Base-by-base conservation (phyloP, 2,888 invertebrate genomes). In the Melieria omissa region DNA sequence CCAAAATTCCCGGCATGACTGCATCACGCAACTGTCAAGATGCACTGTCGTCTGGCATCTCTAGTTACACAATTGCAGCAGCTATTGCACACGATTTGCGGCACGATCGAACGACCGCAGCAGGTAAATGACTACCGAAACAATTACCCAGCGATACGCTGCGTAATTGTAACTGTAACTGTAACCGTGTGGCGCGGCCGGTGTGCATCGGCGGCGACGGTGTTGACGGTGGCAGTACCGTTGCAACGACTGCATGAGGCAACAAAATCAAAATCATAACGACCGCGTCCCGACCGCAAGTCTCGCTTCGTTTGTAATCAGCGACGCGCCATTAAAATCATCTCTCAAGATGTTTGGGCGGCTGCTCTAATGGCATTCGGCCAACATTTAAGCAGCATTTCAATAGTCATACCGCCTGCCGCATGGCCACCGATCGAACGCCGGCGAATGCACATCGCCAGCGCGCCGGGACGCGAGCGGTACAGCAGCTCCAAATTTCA, bases 271-370 rank as follows among this genome's bases (percentile, higher is more conserved):
- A 10, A 16, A 61, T 29, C 60, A 57, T 42, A 61, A 58, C 41
- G 29, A 29, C 29, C 29, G 29, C 29, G 29, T 29, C 29, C 3
- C 29, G 79, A 81, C 81, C 80, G 77, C 83, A 82, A 82, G 81
- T 45, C 49, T 16, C 14, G 29, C 29, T 29, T 29, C 29, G 29
- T 83, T 83, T 77, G 82, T 81, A 82, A 82, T 83, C 81, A 81
- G 29, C 29, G 29, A 80, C 80, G 78, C 80, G 80, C 82, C 82
- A 82, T 83, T 81, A 82, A 83, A 80, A 57, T 62, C 71, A 79
- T 68, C 66, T 73, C 44, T 73, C 42, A 65, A 57, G 72, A 55
- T 65, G 62, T 70, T 66, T 42, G 46, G 55, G 16, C n/a, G n/a
- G 42, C 46, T 41, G 64, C 65, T 41, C 66, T 61, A 54, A 69